Evolutionary conservation across 2,888 invertebrate species (phyloP).

Genomic region (Tipula unca): DNA sequence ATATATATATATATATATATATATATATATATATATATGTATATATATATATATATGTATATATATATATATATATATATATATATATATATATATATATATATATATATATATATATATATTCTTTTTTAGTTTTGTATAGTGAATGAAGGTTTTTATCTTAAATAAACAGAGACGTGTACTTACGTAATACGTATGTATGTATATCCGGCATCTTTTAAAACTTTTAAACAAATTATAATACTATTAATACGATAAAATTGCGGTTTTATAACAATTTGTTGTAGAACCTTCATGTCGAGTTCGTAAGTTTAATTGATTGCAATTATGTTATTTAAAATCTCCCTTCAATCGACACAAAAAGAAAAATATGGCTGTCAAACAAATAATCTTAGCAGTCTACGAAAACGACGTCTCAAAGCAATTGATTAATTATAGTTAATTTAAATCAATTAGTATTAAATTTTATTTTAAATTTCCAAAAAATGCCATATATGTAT

Average conservation of each 20-base stretch:
- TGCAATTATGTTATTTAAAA: background rate
- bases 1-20: slow-evolving; percentile 19
- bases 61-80: slow-evolving; percentile 16
- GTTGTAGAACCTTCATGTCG: background rate
- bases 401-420: background rate
- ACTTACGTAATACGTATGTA: background rate
- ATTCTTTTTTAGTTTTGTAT: background rate
- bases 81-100: slow-evolving; percentile 16
- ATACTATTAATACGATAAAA: background rate
- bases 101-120: slow-evolving; percentile 1
- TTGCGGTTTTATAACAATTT: background rate
- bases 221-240: background rate
- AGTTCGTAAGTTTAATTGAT: background rate
- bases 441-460: background rate
- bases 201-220: background rate
- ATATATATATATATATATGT: background rate
- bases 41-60: slow-evolving; percentile 15
- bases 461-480: background rate
- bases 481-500: too few relatives aligned
- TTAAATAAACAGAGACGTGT: background rate
- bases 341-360: background rate
- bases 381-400: background rate
- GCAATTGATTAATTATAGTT: background rate
- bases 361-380: background rate
- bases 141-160: background rate